Base-by-base conservation (phyloP, 2,797 vertebrate genomes). In the Myiotriccus ornatus region DNA sequence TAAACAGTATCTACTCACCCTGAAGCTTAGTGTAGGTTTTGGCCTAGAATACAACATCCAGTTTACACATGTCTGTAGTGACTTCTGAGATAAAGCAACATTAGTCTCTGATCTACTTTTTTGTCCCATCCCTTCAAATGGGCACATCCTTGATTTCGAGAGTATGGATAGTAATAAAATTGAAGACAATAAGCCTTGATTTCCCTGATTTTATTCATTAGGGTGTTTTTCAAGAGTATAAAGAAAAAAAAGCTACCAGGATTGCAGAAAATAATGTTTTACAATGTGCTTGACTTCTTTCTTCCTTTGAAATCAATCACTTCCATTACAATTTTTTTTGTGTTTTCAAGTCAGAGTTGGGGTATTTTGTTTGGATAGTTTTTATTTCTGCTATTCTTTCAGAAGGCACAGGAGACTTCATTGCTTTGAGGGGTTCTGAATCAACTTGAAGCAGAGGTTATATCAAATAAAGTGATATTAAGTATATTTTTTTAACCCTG, bases 81-180 rank as follows among this genome's bases (percentile, higher is more conserved):
- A 47, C 5, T 60, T 60, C 22, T 75, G n/a, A 78, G 21, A 39
- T 56, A 7, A 41, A 24, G n/a, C 39, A 82, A 9, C 17, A 24
- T n/a, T 32, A 52, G 7, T 15, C 20, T 59, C 11, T 82, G 27
- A 55, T 64, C 2, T 11, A 28, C 25, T 11, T 79, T 76, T 46
- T 27, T 27, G 9, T 30, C 18, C 7, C 6, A 35, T 30, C 15
- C 28, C 25, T 60, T 79, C 37, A 44, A 76, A 68, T 2, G 1
- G 16, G 6, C 10, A 35, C 0, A 0, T 70, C 6, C 34, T 59
- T 70, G 53, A 68, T 12, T 68, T 25, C 75, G 15, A 7, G 28
- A 83, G 5, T 34, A 11, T 46, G 67, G 22, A 21, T 28, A 65
- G 25, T 17, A 70, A n/a, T 14, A 57, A 8, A 55, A 0, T 2